phyloP scores from a whole-genome alignment of 1,140 invertebrate species.

The Drosophila insularis region DNA sequence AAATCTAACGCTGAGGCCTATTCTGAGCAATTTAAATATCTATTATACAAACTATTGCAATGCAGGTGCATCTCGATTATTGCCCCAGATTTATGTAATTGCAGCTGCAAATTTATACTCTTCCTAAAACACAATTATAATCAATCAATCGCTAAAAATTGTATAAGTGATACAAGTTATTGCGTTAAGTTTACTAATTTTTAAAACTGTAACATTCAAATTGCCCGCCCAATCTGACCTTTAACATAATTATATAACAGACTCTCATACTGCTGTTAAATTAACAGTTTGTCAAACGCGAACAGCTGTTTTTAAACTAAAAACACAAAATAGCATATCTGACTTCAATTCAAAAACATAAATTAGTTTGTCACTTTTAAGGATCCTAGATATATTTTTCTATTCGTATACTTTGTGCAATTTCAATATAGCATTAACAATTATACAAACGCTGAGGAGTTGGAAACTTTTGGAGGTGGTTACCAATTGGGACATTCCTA shows the following conservation, averaged over 20 bases:
- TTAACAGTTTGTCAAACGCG: not conserved
- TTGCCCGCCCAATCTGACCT: not conserved
- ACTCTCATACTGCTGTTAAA: not conserved
- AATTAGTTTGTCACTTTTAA: not conserved
- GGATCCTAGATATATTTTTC: not conserved
- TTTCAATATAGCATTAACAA: not conserved
- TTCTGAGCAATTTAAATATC: constrained; percentile 26
- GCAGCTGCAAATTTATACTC: constrained; percentile 31
- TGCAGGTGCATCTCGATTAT: constrained; percentile 58
- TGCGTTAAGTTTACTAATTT: no score
- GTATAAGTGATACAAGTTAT: no score
- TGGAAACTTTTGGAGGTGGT: constrained; percentile 31
- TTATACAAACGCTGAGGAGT: not conserved
- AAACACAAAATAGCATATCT: not conserved
- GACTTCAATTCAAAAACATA: not conserved
- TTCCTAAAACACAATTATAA: no score
- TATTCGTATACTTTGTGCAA: not conserved
- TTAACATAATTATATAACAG: not conserved
- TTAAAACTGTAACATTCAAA: not conserved
- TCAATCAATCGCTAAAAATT: no score
- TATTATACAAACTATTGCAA: not conserved
- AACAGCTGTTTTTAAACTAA: not conserved
- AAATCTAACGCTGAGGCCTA: constrained; percentile 1
- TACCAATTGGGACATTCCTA: constrained; percentile 22
- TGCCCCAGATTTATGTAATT: constrained; percentile 25